Base-by-base conservation (phyloP, 2,797 vertebrate species). In the Tragopan temminckii region DNA sequence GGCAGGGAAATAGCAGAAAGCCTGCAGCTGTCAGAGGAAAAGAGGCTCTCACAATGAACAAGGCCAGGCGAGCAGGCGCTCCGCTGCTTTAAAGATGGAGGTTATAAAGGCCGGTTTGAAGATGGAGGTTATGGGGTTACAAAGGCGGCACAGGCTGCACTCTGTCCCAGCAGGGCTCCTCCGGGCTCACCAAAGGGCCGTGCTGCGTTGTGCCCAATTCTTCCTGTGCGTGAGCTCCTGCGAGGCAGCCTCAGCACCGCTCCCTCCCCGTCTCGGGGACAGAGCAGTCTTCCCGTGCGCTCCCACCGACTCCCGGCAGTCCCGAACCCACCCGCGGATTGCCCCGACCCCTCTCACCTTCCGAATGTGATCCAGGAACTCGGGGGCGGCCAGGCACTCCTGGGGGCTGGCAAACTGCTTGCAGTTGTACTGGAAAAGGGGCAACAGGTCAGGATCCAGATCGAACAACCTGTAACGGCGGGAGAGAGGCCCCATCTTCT, bases 321-420 rank as follows among this genome's bases (percentile, higher is more conserved):
- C 35, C 55, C 29, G 40, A 62, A 25, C 21, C 63, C 13, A 25
- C 36, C 14, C 4, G 1, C 1, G 7, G 45, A 14, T 20, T 50
- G 66, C 72, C 57, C 5, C 3, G 46, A 29, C 27, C 35, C 27
- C 40, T 87, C 98, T 98, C 97, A 99, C 99, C 98, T 99, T 99
- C 80, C 98, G 98, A 96, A 99, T 98, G 95, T 99, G 99, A 68
- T 99, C 99, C 97, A 99, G 97, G 97, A 99, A 99, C 97, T 99
- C 98, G 0, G 99, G 98, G 88, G 98, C 98, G 29, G 98, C 98
- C 68, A 99, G 98, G 88, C 99, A 99, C 95, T 99, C 99, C 94
- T 99, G 98, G 27, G 98, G 97, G 78, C 98, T 98, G 92, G 98
- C 97, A 96, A 99, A 99, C 93, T 98, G 96, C 81, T 94, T 98